Evolutionary conservation across 2,888 invertebrate genomes (phyloP), one percentile per base, ranked within the genome.

Genomic region (Linnaemya tessellans): DNA sequence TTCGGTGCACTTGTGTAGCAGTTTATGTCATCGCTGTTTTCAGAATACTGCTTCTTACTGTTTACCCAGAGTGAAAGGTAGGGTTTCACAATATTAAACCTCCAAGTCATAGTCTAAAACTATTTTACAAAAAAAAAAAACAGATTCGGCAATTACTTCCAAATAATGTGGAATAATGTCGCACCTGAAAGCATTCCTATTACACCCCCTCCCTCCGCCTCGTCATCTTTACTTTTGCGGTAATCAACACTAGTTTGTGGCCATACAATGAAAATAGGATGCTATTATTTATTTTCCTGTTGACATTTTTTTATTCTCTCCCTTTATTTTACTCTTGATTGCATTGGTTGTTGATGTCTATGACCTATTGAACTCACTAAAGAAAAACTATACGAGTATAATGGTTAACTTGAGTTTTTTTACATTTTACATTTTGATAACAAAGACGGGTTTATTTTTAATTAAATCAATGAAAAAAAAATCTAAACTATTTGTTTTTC

Each of bases 261-360:
- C 78, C 84, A 81, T 71, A 70, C 15, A 64, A 80, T 65, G n/a
- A 75, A 74, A 75, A 30, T 46, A 70, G 78, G 46, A 84, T 74
- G 78, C 84, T 68, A 58, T 81, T 81, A 74, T 84, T 84, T 84
- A 74, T 84, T 84, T 77, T 74, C 60, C 65, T 81, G 73, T 84
- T 68, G 84, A 84, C 78, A 73, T 71, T 78, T 73, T 77, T 64
- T 22, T 13, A n/a, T 71, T 77, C 41, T 54, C n/a, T 25, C 51
- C 30, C 51, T 60, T 41, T 54, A 22, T 71, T 60, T 74, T 60
- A 65, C 56, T 67, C 25, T 71, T 80, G 80, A 81, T 84, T 73
- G 51, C 80, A 80, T 84, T 77, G 56, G 15, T 46, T 71, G 56
- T 60, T 60, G 60, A 62, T 84, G 77, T 71, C 35, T 74, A 70